A percentile compares a stretch with the other conserved stretches of the same genome.
Evolutionary conservation across 2,797 vertebrate genomes (phyloP).

Genomic region (Erpetoichthys calabaricus): DNA sequence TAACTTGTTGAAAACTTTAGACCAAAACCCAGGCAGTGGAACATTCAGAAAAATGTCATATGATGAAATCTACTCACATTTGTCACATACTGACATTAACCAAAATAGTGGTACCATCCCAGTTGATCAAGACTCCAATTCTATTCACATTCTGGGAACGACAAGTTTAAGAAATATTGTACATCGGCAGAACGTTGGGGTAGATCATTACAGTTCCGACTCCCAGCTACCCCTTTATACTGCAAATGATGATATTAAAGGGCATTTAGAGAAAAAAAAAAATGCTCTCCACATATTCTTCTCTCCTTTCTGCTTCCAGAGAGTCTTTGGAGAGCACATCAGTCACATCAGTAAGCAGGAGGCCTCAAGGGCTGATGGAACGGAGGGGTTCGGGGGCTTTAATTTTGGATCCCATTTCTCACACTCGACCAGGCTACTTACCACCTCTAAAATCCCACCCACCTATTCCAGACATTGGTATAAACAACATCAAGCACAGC

Average conservation of each 20-base stretch:
- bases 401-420: slow-evolving; percentile 48
- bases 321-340: slow-evolving; percentile 47
- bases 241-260: slow-evolving; percentile 36
- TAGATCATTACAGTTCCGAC: slow-evolving; percentile 71
- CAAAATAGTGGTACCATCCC: slow-evolving; percentile 32
- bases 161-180: slow-evolving; percentile 64
- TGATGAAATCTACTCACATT: slow-evolving; percentile 52
- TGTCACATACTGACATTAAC: slow-evolving; percentile 45
- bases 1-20: slow-evolving; percentile 43
- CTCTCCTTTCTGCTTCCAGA: slow-evolving; percentile 47
- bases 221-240: slow-evolving; percentile 53
- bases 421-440: slow-evolving; percentile 61
- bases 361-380: slow-evolving; percentile 41
- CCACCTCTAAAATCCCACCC: slow-evolving; percentile 64
- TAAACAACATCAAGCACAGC: slow-evolving; percentile 33
- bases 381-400: slow-evolving; percentile 56
- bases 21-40: slow-evolving; percentile 27
- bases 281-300: slow-evolving; percentile 41
- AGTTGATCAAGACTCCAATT: slow-evolving; percentile 40
- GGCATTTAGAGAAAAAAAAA: slow-evolving; percentile 49
- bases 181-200: slow-evolving; percentile 51
- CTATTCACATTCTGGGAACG: slow-evolving; percentile 44
- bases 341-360: slow-evolving; percentile 30
- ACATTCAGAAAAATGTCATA: slow-evolving; percentile 59
- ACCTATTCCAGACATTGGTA: slow-evolving; percentile 47